Percentiles rank a stretch among this genome's conserved stretches.
phyloP scores from a whole-genome alignment of 2,113 vertebrate genomes.

The Oriolus oriolus region DNA sequence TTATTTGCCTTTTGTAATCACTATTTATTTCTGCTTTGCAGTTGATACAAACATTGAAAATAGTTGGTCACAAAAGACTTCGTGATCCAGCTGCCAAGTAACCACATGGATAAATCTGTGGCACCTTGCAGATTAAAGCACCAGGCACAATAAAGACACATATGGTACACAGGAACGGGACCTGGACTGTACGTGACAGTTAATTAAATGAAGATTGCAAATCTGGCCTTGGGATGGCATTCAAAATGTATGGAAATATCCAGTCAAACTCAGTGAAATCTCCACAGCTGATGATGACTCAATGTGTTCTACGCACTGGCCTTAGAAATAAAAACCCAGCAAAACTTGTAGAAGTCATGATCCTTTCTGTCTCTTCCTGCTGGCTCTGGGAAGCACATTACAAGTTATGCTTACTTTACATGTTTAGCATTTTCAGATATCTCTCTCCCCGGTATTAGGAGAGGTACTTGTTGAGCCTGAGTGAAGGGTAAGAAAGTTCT shows the following conservation, averaged over 20 bases:
- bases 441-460: not conserved
- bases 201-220: not conserved
- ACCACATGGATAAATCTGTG: not conserved
- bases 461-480: not conserved
- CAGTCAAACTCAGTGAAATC: not conserved
- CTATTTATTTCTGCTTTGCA: conserved; percentile 12
- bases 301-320: not conserved
- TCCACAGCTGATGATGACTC: not conserved
- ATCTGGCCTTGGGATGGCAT: not conserved
- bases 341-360: not conserved
- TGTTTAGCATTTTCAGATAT: not conserved
- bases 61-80: not conserved
- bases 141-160: not conserved
- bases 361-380: not conserved
- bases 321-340: not conserved
- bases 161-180: not conserved
- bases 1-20: not conserved
- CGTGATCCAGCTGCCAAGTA: not conserved
- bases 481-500: not conserved
- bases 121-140: not conserved
- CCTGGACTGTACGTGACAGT: not conserved
- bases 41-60: not conserved
- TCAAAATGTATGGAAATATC: not conserved
- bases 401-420: not conserved
- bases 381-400: not conserved